Evolutionary conservation across 1,140 invertebrate species (phyloP).

Genomic region (Trichomalopsis sarcophagae): DNA sequence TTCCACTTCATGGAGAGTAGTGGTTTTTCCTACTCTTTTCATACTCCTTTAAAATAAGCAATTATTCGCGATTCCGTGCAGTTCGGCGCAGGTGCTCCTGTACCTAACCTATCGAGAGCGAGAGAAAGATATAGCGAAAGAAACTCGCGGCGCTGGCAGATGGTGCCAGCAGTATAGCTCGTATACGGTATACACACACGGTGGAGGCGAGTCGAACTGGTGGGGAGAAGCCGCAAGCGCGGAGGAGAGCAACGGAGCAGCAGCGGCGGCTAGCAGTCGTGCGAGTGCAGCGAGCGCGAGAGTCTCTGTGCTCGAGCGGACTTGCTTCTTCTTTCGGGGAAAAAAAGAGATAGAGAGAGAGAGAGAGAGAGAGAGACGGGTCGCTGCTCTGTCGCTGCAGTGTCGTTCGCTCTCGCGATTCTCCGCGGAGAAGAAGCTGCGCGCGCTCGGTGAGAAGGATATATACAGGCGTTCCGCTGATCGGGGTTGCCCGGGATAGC

Average conservation of each 20-base stretch:
- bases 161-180: background rate
- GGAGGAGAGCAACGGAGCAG: background rate
- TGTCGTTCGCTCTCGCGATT: background rate
- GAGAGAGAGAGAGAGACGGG: background rate
- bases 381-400: background rate
- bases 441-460: background rate
- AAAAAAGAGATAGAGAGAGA: background rate
- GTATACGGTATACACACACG: background rate
- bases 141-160: background rate
- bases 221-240: background rate
- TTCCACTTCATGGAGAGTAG: no score
- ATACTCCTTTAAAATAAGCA: no score
- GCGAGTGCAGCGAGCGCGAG: slow-evolving; percentile 11
- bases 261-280: background rate
- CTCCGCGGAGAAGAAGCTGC: background rate
- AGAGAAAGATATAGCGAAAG: background rate
- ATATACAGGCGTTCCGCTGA: background rate
- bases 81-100: background rate
- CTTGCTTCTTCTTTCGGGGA: background rate
- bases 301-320: background rate
- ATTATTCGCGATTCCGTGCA: no score
- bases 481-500: background rate
- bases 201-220: background rate
- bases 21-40: no score
- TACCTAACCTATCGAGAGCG: background rate